These are phyloP conservation scores for Drosophila miranda DNA, from an alignment of 1,140 invertebrate species.

Conservation along the genomic window DNA sequence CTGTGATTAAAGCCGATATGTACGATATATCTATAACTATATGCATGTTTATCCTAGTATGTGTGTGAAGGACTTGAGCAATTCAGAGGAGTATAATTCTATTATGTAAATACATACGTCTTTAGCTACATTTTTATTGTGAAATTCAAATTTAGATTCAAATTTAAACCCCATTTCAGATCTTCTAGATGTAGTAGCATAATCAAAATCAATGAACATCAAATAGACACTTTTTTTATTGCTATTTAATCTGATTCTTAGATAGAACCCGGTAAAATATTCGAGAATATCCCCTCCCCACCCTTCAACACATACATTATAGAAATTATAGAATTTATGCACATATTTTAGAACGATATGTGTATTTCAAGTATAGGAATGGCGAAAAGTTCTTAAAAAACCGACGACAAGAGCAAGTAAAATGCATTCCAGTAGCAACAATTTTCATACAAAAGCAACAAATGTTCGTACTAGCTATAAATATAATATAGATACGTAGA, in stretches of 20 bases:
- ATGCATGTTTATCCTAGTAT: conserved; percentile 24
- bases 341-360: conserved; percentile 37
- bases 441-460: conserved; percentile 53
- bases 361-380: conserved; percentile 9
- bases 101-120: too few relatives aligned
- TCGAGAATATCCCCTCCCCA: conserved; percentile 2
- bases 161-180: background rate
- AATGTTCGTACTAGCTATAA: conserved; percentile 59
- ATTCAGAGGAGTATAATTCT: background rate
- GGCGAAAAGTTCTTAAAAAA: conserved; percentile 16
- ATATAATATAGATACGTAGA: conserved; percentile 40
- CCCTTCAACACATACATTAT: conserved; percentile 9
- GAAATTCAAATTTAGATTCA: too few relatives aligned
- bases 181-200: conserved; percentile 46
- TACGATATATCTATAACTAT: conserved; percentile 29
- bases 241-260: conserved; percentile 25
- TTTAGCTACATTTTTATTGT: too few relatives aligned
- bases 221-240: conserved; percentile 33
- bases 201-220: conserved; percentile 58
- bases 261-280: conserved; percentile 4
- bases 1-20: conserved; percentile 72
- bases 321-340: conserved; percentile 35
- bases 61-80: conserved; percentile 23
- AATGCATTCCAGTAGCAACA: conserved; percentile 75
- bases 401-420: conserved; percentile 32